Conservation (phyloP, 2,888 invertebrate species). For the Zootermopsis nevadensis region DNA sequence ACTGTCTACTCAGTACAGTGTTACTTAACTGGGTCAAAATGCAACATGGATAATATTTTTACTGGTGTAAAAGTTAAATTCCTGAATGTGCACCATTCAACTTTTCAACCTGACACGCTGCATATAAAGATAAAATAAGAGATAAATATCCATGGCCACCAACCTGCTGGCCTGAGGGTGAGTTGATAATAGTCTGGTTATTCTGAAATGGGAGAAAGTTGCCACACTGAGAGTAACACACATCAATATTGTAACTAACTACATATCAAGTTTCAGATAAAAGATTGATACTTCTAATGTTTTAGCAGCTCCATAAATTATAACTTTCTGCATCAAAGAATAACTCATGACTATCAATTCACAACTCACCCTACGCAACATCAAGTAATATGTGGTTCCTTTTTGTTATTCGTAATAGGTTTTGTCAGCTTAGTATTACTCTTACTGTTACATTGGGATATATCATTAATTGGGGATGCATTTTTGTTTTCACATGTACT, state of each 20-base stretch:
- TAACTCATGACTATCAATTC: constrained; percentile 23
- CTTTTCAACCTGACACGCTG: background rate
- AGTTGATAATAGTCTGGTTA: background rate
- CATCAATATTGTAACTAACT: background rate
- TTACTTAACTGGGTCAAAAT: background rate
- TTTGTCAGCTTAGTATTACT: constrained; percentile 16
- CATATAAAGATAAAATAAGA: background rate
- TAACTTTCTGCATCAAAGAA: constrained; percentile 36
- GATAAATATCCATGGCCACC: background rate
- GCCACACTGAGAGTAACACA: background rate
- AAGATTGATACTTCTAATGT: background rate
- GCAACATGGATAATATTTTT: background rate
- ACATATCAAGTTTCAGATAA: background rate
- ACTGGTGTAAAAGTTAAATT: too few species aligned
- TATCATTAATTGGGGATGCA: background rate
- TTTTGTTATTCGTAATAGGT: constrained; percentile 36
- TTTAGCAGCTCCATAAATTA: background rate
- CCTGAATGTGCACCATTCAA: background rate
- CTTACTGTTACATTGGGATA: background rate
- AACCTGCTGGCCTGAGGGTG: background rate
- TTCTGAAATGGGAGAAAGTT: constrained; percentile 12
- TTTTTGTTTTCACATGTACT: constrained; percentile 32
- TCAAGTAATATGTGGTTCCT: constrained; percentile 48
- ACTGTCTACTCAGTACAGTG: background rate
- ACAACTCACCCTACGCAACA: constrained; percentile 52